Base-by-base conservation (phyloP, 2,113 vertebrate species). In the Myiopsitta monachus region DNA sequence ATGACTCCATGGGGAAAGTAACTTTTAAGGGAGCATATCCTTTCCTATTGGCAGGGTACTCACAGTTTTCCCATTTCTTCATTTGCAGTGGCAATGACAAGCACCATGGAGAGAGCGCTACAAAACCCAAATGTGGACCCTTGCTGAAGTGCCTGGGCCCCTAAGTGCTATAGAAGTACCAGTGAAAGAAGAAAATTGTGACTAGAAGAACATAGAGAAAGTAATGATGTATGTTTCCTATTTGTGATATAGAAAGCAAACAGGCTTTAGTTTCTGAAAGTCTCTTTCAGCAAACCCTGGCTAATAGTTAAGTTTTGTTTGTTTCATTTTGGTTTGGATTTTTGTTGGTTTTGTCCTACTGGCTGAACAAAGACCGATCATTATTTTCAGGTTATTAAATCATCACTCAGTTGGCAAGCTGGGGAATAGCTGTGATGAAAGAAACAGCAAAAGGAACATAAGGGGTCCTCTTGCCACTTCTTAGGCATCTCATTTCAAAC, bases 381-480 rank as follows among this genome's bases (percentile, higher is more conserved):
- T 59, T 83, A 52, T 69, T 91, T 94, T 92, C n/a, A 87, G 23
- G 77, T 74, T 81, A 66, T 86, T 86, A 92, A 83, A 90, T 62
- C 7, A 57, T 57, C 12, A 47, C 36, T 90, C 47, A 44, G 6
- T 57, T 81, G 38, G 88, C 67, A 80, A 59, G 27, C 11, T 77
- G 31, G 24, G 26, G 36, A 91, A 76, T 4, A 74, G 59, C 26
- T 64, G 16, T 16, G 28, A 80, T n/a, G 38, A 77, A 91, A 61
- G n/a, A 38, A 72, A 72, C 12, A 64, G 64, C 38, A 78, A 54
- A 76, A 75, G 59, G 80, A 66, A 62, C 1, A 1, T 9, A 86
- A 86, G 54, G 22, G 9, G 30, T 86, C 55, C 47, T 79, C 55
- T 80, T 39, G 21, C 36, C 27, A 51, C 23, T 61, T 86, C 33